Conservation (phyloP, 2,113 vertebrate genomes). For the Orycteropus afer region DNA sequence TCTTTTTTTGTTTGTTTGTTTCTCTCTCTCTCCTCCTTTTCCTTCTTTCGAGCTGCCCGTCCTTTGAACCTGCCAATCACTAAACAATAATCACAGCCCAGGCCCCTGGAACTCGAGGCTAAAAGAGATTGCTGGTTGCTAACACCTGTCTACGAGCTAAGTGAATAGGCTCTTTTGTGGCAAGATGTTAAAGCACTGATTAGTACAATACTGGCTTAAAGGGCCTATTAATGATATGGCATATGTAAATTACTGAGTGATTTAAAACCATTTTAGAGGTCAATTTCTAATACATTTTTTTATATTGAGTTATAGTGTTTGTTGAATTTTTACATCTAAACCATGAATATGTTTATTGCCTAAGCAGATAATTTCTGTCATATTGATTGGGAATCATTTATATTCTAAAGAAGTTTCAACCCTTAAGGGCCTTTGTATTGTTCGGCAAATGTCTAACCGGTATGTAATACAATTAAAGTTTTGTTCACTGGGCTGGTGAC, state of each 20-base stretch:
- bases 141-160: slow-evolving; percentile 72
- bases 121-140: slow-evolving; percentile 62
- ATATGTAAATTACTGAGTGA: slow-evolving; percentile 61
- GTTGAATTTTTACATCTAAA: slow-evolving; percentile 55
- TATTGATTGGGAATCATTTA: slow-evolving; percentile 75
- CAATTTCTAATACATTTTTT: slow-evolving; percentile 45
- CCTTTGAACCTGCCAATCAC: slow-evolving; percentile 7
- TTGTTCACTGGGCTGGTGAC: slow-evolving; percentile 73
- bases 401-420: slow-evolving; percentile 70
- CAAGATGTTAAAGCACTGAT: slow-evolving; percentile 63
- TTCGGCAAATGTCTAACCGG: slow-evolving; percentile 68
- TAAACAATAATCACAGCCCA: background rate
- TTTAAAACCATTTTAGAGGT: slow-evolving; percentile 42
- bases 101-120: background rate
- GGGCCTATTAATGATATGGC: slow-evolving; percentile 55
- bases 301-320: slow-evolving; percentile 30
- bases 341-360: slow-evolving; percentile 48
- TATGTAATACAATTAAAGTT: slow-evolving; percentile 81
- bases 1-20: background rate
- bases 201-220: slow-evolving; percentile 53
- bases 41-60: slow-evolving; percentile 18
- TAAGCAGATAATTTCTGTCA: slow-evolving; percentile 68
- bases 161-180: slow-evolving; percentile 74
- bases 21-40: background rate
- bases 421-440: slow-evolving; percentile 72